phyloP scores from a whole-genome alignment of 2,888 invertebrate species.

The Meloe dianella region DNA sequence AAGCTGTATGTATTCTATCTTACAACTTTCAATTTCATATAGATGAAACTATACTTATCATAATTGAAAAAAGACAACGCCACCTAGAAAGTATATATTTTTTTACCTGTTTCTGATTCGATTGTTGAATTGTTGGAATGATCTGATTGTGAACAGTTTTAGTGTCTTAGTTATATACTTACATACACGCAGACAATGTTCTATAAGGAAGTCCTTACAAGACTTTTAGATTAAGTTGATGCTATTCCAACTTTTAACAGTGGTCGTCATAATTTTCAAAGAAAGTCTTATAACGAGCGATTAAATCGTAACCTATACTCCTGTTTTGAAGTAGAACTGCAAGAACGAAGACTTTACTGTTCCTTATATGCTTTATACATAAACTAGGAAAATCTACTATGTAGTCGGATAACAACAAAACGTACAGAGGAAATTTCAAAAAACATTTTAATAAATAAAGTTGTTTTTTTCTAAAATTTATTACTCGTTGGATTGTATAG shows the following conservation, averaged over 20 bases:
- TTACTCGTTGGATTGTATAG: neutral
- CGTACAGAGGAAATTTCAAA: neutral
- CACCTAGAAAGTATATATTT: neutral
- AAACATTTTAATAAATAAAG: neutral
- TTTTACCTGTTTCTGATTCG: neutral
- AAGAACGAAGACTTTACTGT: neutral
- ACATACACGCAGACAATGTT: conserved; percentile 13
- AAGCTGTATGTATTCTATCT: neutral
- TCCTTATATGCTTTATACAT: conserved; percentile 12
- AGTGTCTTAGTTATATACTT: conserved; percentile 14
- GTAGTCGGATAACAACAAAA: conserved; percentile 3
- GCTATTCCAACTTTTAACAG: conserved; percentile 14
- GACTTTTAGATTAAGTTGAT: conserved; percentile 13
- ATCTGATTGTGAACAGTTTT: conserved; percentile 15
- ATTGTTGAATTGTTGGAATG: conserved; percentile 10
- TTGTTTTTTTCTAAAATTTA: neutral
- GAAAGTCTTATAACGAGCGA: conserved; percentile 15
- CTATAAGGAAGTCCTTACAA: conserved; percentile 15
- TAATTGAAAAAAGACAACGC: neutral
- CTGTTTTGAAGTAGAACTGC: conserved; percentile 7
- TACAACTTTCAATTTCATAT: neutral
- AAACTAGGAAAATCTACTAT: conserved; percentile 8
- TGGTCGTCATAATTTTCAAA: conserved; percentile 17
- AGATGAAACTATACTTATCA: neutral
- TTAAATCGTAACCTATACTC: conserved; percentile 16